Evolutionary conservation across 2,113 vertebrate species (phyloP).

Genomic region (Machaerirhynchus nigripectus): DNA sequence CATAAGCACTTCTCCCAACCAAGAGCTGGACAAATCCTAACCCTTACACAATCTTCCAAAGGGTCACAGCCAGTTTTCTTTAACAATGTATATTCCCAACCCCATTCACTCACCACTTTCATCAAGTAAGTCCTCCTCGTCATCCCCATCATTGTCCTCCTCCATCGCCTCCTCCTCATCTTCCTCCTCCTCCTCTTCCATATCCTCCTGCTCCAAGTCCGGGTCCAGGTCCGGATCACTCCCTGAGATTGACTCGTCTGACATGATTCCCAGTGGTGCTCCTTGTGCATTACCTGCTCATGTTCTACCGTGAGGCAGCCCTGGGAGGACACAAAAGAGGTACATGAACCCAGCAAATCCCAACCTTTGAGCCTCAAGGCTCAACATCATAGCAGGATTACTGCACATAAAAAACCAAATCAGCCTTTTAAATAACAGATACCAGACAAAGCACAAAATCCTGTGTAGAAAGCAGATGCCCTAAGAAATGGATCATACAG

Average conservation of each 20-base stretch:
- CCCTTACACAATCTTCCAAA: background rate
- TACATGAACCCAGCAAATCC: background rate
- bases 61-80: background rate
- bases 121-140: slow-evolving; percentile 85
- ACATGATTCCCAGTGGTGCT: slow-evolving; percentile 91
- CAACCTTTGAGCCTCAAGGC: background rate
- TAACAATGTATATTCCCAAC: background rate
- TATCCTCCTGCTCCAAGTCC: slow-evolving; percentile 91
- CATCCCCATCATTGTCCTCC: slow-evolving; percentile 81
- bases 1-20: background rate
- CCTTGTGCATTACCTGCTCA: slow-evolving; percentile 92
- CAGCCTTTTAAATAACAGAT: background rate
- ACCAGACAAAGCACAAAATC: background rate
- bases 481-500: background rate
- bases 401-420: background rate
- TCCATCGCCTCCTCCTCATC: slow-evolving; percentile 82
- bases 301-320: slow-evolving; percentile 74
- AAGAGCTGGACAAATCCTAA: background rate
- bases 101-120: slow-evolving; percentile 75
- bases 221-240: slow-evolving; percentile 96
- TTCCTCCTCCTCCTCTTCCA: slow-evolving; percentile 89
- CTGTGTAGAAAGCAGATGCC: background rate
- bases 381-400: background rate
- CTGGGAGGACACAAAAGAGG: background rate
- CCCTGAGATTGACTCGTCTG: slow-evolving; percentile 97